A percentile compares a stretch with the other conserved stretches of the same genome.
Evolutionary conservation across 2,113 vertebrate genomes (phyloP).

Genomic region (Scalopus aquaticus): DNA sequence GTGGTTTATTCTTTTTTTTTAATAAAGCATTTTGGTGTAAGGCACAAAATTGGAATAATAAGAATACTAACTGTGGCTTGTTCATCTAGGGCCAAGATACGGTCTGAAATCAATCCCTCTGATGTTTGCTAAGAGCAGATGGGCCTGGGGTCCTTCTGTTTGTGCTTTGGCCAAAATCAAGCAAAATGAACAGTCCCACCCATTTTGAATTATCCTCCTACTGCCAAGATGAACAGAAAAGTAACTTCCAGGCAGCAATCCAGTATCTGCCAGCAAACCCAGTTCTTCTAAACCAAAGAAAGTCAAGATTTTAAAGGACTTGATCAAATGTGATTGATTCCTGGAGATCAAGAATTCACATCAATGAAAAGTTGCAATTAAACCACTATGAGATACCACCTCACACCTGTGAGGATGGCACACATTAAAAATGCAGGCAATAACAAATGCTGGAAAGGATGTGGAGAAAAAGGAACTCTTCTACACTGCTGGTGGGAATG

Average conservation of each 20-base stretch:
- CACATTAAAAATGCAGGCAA: too few relatives aligned
- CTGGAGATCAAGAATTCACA: conserved; percentile 43
- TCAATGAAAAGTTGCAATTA: background rate
- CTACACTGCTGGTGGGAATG: too few relatives aligned
- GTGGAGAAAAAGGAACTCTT: too few relatives aligned
- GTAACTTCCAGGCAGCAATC: conserved; percentile 17
- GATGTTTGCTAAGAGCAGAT: conserved; percentile 36
- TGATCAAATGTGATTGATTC: conserved; percentile 37
- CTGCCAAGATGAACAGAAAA: conserved; percentile 51
- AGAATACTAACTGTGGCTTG: conserved; percentile 40
- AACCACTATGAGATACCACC: too few relatives aligned
- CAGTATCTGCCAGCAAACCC: background rate
- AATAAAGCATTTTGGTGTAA: conserved; percentile 57
- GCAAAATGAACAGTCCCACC: background rate
- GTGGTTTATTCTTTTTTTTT: background rate
- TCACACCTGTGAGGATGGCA: too few relatives aligned
- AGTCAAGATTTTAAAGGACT: conserved; percentile 31
- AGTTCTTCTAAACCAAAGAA: conserved; percentile 36
- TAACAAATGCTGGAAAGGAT: too few relatives aligned
- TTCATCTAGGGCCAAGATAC: conserved; percentile 25
- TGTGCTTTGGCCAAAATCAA: conserved; percentile 17
- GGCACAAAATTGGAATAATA: conserved; percentile 37
- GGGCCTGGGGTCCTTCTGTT: conserved; percentile 24
- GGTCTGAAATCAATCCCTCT: conserved; percentile 46
- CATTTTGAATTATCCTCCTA: conserved; percentile 10